These are phyloP conservation scores for Perodicticus potto DNA, from an alignment of 2,797 vertebrate species.

Conservation along the genomic window DNA sequence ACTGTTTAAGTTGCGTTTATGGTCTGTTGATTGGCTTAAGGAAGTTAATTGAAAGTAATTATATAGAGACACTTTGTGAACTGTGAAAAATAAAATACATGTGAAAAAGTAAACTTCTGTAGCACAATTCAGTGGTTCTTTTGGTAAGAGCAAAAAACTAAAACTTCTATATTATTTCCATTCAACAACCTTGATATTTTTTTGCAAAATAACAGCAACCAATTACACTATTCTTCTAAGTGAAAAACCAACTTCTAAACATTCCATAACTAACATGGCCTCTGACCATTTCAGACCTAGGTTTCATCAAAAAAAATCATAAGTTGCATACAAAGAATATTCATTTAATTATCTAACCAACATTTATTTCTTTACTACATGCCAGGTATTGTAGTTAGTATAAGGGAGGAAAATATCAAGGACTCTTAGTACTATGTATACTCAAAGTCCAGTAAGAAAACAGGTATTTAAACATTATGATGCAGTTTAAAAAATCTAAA, in stretches of 20 bases:
- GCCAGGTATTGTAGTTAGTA: background rate
- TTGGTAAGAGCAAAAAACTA: constrained; percentile 67
- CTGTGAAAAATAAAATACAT: constrained; percentile 78
- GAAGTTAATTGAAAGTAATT: constrained; percentile 89
- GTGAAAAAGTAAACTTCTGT: constrained; percentile 79
- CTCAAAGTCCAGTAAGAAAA: background rate
- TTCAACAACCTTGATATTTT: constrained; percentile 61
- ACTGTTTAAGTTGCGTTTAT: constrained; percentile 86
- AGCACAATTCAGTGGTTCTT: constrained; percentile 78
- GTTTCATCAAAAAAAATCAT: constrained; percentile 25
- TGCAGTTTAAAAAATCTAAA: background rate
- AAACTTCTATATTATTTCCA: constrained; percentile 72
- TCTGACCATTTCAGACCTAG: constrained; percentile 15
- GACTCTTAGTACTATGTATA: background rate
- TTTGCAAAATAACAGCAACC: constrained; percentile 72
- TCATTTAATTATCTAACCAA: background rate
- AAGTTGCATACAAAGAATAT: constrained; percentile 35
- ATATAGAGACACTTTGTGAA: constrained; percentile 85
- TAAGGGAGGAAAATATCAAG: constrained; percentile 32
- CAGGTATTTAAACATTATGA: background rate
- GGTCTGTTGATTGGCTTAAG: constrained; percentile 85
- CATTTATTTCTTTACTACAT: background rate
- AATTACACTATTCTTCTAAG: constrained; percentile 44
- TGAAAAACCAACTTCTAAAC: constrained; percentile 37
- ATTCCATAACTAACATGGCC: constrained; percentile 42